phyloP scores from a whole-genome alignment of 1,140 invertebrate species.

The Cydia pomonella region DNA sequence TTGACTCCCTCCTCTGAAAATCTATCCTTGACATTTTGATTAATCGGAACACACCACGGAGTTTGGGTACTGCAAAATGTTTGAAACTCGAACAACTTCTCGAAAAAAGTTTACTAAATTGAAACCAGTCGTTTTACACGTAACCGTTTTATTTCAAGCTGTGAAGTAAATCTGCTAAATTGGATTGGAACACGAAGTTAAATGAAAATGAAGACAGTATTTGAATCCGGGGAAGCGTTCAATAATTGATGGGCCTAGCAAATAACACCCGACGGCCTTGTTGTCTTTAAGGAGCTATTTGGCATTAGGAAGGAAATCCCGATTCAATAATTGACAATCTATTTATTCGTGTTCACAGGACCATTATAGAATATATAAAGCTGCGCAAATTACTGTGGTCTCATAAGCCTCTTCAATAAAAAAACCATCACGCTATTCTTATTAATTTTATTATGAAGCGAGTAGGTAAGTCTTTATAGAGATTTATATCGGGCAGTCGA shows the following conservation, averaged over 20 bases:
- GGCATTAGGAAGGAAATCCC: constrained; percentile 4
- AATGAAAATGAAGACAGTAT: constrained; percentile 13
- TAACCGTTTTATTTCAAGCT: constrained; percentile 1
- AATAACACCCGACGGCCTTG: constrained; percentile 14
- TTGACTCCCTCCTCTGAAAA: constrained; percentile 21
- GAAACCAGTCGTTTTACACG: constrained; percentile 5
- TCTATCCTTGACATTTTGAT: constrained; percentile 26
- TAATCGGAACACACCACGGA: constrained; percentile 10
- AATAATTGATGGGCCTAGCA: constrained; percentile 6
- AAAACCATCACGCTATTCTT: no score
- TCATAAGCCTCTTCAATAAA: neutral
- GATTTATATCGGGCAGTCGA: no score
- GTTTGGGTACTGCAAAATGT: constrained; percentile 8
- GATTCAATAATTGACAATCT: constrained; percentile 16
- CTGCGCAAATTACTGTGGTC: neutral
- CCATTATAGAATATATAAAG: neutral
- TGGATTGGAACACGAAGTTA: constrained; percentile 1
- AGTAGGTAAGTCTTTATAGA: no score
- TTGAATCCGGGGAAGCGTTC: constrained; percentile 8
- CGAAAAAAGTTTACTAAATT: constrained; percentile 4
- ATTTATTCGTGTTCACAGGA: neutral
- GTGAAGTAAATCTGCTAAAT: constrained; percentile 29
- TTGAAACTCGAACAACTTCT: constrained; percentile 9
- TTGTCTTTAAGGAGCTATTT: constrained; percentile 6
- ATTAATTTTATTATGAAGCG: no score